These are phyloP conservation scores for Oncopodura yosiiana DNA, from an alignment of 1,140 invertebrate genomes.

Conservation along the genomic window DNA sequence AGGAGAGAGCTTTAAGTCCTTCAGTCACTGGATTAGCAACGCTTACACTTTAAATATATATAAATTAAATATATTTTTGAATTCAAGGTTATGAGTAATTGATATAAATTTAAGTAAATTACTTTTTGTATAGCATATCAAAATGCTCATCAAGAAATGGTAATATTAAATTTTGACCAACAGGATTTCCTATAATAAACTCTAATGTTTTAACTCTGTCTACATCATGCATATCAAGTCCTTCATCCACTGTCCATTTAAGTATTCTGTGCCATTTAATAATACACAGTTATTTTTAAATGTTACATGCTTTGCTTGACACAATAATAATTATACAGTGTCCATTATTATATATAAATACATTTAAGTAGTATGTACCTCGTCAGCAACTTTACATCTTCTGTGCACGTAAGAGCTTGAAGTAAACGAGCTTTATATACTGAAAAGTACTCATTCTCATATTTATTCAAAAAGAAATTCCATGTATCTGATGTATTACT, in stretches of 20 bases:
- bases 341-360: too few species aligned
- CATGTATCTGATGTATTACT: neutral
- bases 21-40: slow-evolving; percentile 17
- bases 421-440: slow-evolving; percentile 3
- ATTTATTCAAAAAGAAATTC: neutral
- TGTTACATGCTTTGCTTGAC: too few species aligned
- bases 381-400: neutral
- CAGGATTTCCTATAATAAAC: slow-evolving; percentile 5
- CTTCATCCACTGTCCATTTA: neutral
- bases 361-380: neutral
- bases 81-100: neutral
- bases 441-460: slow-evolving; percentile 2
- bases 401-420: neutral
- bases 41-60: slow-evolving; percentile 9
- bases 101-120: neutral
- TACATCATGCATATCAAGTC: slow-evolving; percentile 19
- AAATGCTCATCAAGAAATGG: slow-evolving; percentile 14
- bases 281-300: neutral
- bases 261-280: slow-evolving; percentile 6
- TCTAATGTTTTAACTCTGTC: slow-evolving; percentile 11
- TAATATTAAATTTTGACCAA: neutral
- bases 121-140: slow-evolving; percentile 18
- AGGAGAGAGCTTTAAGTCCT: slow-evolving; percentile 6
- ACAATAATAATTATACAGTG: too few species aligned
- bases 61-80: neutral